Evolutionary conservation across 2,113 vertebrate species (phyloP).

Genomic region (Sylvietta virens): DNA sequence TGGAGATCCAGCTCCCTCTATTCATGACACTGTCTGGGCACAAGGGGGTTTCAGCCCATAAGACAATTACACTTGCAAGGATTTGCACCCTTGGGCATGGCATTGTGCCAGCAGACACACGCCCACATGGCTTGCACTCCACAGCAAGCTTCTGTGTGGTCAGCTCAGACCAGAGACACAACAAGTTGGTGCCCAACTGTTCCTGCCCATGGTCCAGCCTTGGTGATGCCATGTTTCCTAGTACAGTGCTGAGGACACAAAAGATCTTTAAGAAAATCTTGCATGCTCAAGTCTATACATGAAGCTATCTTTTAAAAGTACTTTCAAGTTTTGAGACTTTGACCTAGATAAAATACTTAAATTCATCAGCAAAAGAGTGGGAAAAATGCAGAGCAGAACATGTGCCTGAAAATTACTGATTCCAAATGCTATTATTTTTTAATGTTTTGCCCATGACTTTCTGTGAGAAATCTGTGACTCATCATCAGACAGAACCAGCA

Average conservation of each 20-base stretch:
- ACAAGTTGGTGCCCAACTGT: not conserved
- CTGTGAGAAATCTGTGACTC: not conserved
- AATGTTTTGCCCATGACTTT: not conserved
- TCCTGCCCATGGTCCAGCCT: not conserved
- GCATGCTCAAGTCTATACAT: not conserved
- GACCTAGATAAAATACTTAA: not conserved
- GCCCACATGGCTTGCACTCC: not conserved
- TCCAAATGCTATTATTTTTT: not conserved
- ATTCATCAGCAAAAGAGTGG: not conserved
- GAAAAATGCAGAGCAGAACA: not conserved
- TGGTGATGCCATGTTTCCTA: not conserved
- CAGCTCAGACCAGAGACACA: not conserved
- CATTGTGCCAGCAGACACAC: not conserved
- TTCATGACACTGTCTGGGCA: not conserved
- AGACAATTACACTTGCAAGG: not conserved
- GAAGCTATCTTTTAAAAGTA: not conserved
- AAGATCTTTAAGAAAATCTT: not conserved
- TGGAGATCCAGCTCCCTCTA: not conserved
- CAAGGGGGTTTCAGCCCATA: fast-evolving
- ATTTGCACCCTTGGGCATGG: not conserved
- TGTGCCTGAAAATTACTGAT: not conserved
- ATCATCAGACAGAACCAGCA: not conserved
- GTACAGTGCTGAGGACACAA: not conserved
- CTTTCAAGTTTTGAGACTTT: not conserved
- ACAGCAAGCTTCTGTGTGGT: not conserved